Evolutionary conservation across 2,888 invertebrate species (phyloP).

Genomic region (Macrosiphum euphorbiae): DNA sequence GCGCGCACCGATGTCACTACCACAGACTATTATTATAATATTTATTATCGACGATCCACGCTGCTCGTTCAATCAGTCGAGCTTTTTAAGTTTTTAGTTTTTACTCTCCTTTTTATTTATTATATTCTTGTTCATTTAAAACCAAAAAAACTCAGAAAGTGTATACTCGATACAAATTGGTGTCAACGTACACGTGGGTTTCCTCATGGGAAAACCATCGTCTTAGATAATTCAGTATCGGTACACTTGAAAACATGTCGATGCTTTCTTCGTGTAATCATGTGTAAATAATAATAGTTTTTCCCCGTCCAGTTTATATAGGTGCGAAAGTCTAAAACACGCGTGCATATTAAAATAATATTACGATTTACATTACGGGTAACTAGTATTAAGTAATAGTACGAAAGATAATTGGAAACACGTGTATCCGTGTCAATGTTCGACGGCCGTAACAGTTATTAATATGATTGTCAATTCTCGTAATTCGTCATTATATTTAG

Average conservation of each 20-base stretch:
- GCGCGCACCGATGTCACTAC: conserved; percentile 14
- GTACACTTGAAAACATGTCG: background rate
- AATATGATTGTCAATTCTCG: background rate
- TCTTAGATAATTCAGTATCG: background rate
- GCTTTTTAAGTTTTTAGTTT: background rate
- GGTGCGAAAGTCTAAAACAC: background rate
- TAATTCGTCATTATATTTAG: background rate
- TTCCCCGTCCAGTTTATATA: background rate
- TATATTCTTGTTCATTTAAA: background rate
- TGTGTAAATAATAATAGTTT: background rate
- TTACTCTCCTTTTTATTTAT: background rate
- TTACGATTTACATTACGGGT: background rate
- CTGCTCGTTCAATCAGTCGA: background rate
- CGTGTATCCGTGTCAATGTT: background rate
- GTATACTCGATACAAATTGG: background rate
- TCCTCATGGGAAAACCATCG: background rate
- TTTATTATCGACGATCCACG: background rate
- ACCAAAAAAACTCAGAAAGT: background rate
- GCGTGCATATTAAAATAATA: background rate
- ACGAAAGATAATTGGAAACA: conserved; percentile 29
- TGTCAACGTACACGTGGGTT: background rate
- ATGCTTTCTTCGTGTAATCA: background rate
- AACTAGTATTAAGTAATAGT: background rate
- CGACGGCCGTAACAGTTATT: background rate
- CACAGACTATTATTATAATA: background rate